Conservation (phyloP, 2,113 vertebrate species). For the Lonchura striata region DNA sequence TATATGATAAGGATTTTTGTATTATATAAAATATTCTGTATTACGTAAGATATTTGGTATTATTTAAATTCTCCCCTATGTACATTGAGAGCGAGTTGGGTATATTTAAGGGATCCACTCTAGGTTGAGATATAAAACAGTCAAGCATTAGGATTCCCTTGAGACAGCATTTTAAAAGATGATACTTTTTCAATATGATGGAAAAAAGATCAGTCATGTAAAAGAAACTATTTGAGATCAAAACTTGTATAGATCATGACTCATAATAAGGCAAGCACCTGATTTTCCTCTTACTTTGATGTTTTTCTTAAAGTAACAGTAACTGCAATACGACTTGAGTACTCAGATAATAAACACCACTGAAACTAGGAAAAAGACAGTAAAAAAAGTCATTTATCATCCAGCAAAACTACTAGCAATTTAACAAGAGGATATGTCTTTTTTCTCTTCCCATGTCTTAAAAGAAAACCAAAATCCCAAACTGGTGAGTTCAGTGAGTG, state of each 20-base stretch:
- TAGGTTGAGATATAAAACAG: not conserved
- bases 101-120: not conserved
- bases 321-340: not conserved
- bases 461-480: not conserved
- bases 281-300: not conserved
- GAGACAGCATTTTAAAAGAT: not conserved
- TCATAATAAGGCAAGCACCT: not conserved
- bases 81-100: not conserved
- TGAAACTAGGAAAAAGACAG: not conserved
- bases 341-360: not conserved
- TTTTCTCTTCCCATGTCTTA: not conserved
- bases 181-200: not conserved
- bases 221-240: not conserved
- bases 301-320: not conserved
- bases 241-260: not conserved
- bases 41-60: not conserved
- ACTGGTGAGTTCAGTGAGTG: not conserved
- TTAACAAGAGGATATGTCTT: not conserved
- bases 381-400: not conserved
- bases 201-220: not conserved
- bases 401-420: not conserved
- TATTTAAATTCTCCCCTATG: not conserved
- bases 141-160: not conserved
- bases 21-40: not conserved
- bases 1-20: not conserved